Conservation (phyloP, 2,888 invertebrate species). For the Leptopilina syphax region DNA sequence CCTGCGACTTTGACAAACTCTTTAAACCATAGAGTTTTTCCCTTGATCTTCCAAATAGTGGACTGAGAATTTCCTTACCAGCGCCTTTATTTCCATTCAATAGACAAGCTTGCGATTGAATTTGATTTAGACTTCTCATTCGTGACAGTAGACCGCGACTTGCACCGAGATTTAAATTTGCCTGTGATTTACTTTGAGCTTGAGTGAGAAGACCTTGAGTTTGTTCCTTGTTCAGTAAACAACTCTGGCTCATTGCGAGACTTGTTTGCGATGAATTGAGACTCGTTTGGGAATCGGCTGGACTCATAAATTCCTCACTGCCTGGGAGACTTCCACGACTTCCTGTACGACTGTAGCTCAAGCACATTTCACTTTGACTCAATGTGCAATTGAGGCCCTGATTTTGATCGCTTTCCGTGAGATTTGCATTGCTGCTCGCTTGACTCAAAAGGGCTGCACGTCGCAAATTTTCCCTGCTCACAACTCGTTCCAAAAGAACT, state of each 20-base stretch:
- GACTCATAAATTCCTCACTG: slow-evolving; percentile 70
- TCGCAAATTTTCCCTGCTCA: slow-evolving; percentile 73
- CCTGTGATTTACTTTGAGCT: slow-evolving; percentile 72
- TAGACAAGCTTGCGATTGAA: slow-evolving; percentile 75
- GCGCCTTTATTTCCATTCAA: slow-evolving; percentile 60
- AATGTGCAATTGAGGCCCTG: slow-evolving; percentile 63
- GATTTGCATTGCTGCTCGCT: slow-evolving; percentile 69
- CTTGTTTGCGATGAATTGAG: slow-evolving; percentile 71
- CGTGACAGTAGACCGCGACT: slow-evolving; percentile 69
- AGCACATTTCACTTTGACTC: slow-evolving; percentile 77
- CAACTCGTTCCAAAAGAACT: slow-evolving; percentile 77
- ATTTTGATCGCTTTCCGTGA: slow-evolving; percentile 58
- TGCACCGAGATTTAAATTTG: slow-evolving; percentile 67
- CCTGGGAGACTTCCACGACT: slow-evolving; percentile 68
- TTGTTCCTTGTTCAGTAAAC: slow-evolving; percentile 73
- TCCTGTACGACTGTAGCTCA: slow-evolving; percentile 70
- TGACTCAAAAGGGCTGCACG: slow-evolving; percentile 73
- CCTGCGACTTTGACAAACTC: slow-evolving; percentile 78
- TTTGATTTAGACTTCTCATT: slow-evolving; percentile 71
- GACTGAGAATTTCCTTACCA: slow-evolving; percentile 61
- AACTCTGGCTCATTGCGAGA: slow-evolving; percentile 71
- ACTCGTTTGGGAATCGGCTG: slow-evolving; percentile 70
- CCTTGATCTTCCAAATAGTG: slow-evolving; percentile 74
- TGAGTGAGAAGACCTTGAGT: slow-evolving; percentile 72
- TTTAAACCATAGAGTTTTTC: slow-evolving; percentile 78